Percentiles rank a stretch among this genome's conserved stretches.
These are phyloP conservation scores for Erannis defoliaria DNA, from an alignment of 2,888 invertebrate species.

Conservation along the genomic window DNA sequence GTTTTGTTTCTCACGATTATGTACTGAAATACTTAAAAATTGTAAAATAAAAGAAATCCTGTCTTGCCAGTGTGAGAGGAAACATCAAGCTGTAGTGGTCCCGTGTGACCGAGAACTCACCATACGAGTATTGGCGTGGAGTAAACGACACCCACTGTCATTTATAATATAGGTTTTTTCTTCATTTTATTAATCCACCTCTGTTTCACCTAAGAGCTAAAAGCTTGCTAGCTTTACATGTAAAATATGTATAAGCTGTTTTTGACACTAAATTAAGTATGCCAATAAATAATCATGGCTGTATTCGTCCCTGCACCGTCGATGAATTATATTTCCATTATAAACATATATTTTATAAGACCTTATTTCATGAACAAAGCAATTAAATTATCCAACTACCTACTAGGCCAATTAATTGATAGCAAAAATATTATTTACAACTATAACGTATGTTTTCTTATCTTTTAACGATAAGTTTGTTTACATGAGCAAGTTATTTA, in stretches of 20 bases:
- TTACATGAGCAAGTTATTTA: slow-evolving; percentile 14
- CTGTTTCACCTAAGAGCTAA: slow-evolving; percentile 14
- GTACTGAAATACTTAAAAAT: slow-evolving; percentile 61
- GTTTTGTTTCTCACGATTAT: slow-evolving; percentile 79
- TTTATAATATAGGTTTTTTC: slow-evolving; percentile 20
- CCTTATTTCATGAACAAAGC: slow-evolving; percentile 12
- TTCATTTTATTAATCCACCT: slow-evolving; percentile 34
- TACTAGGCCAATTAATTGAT: slow-evolving; percentile 21
- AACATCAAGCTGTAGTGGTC: slow-evolving; percentile 58
- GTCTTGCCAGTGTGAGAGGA: slow-evolving; percentile 61
- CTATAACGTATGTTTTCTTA: slow-evolving; percentile 28
- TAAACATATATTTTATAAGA: slow-evolving; percentile 7
- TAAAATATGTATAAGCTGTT: neutral
- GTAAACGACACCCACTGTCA: slow-evolving; percentile 43
- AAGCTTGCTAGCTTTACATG: neutral
- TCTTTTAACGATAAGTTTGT: slow-evolving; percentile 34
- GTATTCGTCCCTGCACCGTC: no score
- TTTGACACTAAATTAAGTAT: neutral
- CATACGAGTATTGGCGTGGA: slow-evolving; percentile 50
- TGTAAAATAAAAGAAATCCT: slow-evolving; percentile 70
- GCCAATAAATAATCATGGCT: neutral
- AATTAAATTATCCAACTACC: slow-evolving; percentile 3
- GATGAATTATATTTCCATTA: no score
- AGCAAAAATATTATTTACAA: slow-evolving; percentile 27
- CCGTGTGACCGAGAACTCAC: slow-evolving; percentile 71